A percentile compares a stretch with the other conserved stretches of the same genome.
These are phyloP conservation scores for Coremacera marginata DNA, from an alignment of 2,888 invertebrate genomes.

Conservation along the genomic window DNA sequence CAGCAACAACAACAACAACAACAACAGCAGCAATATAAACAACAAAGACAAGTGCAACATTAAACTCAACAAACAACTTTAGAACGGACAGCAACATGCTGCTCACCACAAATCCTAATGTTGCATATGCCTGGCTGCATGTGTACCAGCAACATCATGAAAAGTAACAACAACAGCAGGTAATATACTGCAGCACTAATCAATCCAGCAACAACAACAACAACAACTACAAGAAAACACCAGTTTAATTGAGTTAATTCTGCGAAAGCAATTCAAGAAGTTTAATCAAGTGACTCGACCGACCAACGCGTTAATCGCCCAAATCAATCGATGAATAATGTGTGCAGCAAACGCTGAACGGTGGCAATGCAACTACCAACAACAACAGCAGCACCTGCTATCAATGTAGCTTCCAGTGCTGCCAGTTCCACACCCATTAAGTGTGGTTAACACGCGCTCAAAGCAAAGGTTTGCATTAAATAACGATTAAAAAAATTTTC, in stretches of 20 bases:
- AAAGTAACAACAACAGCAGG: background rate
- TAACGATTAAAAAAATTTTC: slow-evolving; percentile 14
- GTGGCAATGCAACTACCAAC: slow-evolving; percentile 1
- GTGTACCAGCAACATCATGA: background rate
- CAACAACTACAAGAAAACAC: background rate
- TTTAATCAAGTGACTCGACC: slow-evolving; percentile 31
- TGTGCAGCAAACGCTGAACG: background rate
- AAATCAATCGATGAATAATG: slow-evolving; percentile 36
- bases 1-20: background rate
- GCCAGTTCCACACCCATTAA: slow-evolving; percentile 1
- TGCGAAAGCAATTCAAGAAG: slow-evolving; percentile 24
- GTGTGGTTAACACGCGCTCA: background rate
- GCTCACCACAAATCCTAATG: background rate
- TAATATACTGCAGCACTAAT: background rate
- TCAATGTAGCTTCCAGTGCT: background rate
- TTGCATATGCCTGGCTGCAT: background rate
- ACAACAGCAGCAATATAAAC: background rate
- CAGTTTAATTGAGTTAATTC: slow-evolving; percentile 37
- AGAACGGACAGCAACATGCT: background rate
- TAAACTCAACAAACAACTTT: slow-evolving; percentile 1
- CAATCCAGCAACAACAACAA: background rate
- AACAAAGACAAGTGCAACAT: background rate
- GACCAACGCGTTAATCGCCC: slow-evolving; percentile 24
- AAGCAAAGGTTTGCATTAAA: slow-evolving; percentile 21
- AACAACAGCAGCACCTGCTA: background rate